phyloP scores from a whole-genome alignment of 2,888 invertebrate species.

The Cordilura impudica region DNA sequence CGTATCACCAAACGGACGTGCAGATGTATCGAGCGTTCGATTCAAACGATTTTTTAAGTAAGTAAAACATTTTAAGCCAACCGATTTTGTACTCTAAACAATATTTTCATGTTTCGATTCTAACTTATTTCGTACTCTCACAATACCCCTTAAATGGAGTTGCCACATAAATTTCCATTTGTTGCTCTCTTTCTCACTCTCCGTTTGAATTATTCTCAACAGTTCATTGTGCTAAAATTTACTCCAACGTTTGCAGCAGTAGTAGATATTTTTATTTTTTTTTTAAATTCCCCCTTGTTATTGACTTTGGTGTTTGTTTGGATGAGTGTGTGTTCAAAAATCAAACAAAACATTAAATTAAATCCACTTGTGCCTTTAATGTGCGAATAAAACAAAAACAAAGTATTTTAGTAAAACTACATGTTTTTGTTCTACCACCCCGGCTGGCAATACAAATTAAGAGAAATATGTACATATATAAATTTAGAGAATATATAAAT shows the following conservation, averaged over 20 bases:
- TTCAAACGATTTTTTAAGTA: conserved; percentile 61
- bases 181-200: background rate
- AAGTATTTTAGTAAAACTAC: background rate
- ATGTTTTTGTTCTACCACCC: conserved; percentile 1
- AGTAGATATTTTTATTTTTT: background rate
- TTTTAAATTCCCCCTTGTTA: background rate
- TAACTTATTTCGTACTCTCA: conserved; percentile 1
- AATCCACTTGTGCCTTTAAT: conserved; percentile 40
- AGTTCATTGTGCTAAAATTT: conserved; percentile 60
- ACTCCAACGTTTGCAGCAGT: conserved; percentile 26
- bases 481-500: conserved; percentile 38
- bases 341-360: background rate
- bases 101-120: conserved; percentile 29
- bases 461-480: conserved; percentile 11
- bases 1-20: conserved; percentile 53
- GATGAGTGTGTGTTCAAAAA: background rate
- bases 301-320: background rate
- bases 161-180: conserved; percentile 30
- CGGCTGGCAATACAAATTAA: background rate
- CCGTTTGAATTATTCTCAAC: background rate
- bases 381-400: conserved; percentile 4
- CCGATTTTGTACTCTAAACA: conserved; percentile 29
- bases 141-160: conserved; percentile 47
- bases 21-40: conserved; percentile 63
- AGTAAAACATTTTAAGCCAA: conserved; percentile 47